These are phyloP conservation scores for Xerus inauris DNA, from an alignment of 2,113 vertebrate species.

Conservation along the genomic window DNA sequence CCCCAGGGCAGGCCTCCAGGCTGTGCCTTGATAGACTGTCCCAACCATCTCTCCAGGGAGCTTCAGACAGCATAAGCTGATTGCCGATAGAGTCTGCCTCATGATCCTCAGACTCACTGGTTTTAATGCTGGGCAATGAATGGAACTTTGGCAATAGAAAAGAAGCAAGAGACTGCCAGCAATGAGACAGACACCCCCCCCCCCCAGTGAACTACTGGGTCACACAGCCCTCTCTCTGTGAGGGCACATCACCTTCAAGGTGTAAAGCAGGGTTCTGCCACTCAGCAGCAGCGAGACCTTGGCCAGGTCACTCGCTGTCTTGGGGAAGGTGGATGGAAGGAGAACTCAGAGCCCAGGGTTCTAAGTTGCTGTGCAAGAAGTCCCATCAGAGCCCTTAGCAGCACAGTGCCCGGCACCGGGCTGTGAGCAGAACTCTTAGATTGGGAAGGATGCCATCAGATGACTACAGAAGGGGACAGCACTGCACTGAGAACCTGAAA, in stretches of 20 bases:
- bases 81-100: background rate
- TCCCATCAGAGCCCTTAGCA: background rate
- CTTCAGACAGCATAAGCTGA: background rate
- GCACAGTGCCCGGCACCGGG: background rate
- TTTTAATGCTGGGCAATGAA: background rate
- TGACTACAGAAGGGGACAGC: background rate
- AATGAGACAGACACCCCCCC: background rate
- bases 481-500: background rate
- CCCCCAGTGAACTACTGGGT: background rate
- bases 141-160: conserved; percentile 23
- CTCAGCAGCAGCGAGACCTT: background rate
- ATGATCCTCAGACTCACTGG: background rate
- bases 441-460: background rate
- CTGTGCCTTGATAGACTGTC: background rate
- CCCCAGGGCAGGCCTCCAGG: fast-evolving
- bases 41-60: background rate
- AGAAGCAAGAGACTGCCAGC: background rate
- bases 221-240: background rate
- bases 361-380: background rate
- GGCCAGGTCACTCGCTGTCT: background rate
- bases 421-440: background rate
- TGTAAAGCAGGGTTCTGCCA: background rate
- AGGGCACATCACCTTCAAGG: background rate
- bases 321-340: fast-evolving
- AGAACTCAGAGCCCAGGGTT: background rate